phyloP scores from a whole-genome alignment of 2,797 vertebrate genomes.

The Halcyon smyrnensis region DNA sequence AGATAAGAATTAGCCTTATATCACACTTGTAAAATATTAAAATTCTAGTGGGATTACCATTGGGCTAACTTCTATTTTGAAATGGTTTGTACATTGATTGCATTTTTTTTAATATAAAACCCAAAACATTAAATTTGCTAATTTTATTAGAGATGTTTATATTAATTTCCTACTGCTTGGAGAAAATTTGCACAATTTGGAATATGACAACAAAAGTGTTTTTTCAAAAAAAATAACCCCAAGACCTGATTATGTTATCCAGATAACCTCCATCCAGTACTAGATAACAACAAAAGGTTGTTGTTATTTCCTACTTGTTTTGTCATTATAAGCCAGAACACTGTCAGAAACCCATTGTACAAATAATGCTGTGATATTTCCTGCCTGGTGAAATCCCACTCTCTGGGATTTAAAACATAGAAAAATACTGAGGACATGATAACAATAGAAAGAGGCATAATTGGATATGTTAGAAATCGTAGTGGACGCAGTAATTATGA shows the following conservation, averaged over 20 bases:
- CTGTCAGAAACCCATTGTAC: neutral
- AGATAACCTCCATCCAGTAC: neutral
- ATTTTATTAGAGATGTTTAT: neutral
- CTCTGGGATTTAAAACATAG: neutral
- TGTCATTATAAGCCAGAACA: neutral
- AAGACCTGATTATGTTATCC: neutral
- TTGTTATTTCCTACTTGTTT: neutral
- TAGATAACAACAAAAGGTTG: neutral
- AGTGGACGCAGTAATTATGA: neutral
- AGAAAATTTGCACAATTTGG: neutral
- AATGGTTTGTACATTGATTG: neutral
- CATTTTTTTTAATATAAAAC: neutral
- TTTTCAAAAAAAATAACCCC: neutral
- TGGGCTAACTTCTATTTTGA: neutral
- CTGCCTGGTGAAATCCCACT: neutral
- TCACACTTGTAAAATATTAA: conserved; percentile 66
- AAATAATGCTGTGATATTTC: neutral
- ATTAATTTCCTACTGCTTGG: neutral
- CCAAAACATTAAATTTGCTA: neutral
- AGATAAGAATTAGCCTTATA: conserved; percentile 71
- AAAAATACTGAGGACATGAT: neutral
- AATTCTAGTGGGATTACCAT: neutral
- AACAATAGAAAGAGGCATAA: neutral
- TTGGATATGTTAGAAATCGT: neutral
- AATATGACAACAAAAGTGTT: neutral